Conservation (phyloP, 2,113 vertebrate genomes). For the Hoplias malabaricus region DNA sequence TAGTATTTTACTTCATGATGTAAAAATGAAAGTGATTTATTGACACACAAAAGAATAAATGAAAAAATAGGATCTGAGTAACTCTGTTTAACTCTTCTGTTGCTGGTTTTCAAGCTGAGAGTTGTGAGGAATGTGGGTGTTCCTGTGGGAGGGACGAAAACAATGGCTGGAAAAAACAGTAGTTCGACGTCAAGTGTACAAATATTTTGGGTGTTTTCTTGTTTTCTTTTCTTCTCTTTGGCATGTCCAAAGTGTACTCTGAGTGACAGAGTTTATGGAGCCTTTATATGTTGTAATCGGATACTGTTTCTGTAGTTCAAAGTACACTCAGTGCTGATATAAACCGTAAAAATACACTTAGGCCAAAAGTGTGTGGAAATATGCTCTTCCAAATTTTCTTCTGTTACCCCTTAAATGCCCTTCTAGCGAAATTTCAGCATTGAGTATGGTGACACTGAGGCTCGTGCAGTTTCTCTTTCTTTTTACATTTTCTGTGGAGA, state of each 20-base stretch:
- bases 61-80: no score
- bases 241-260: background rate
- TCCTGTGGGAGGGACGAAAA: slow-evolving; percentile 33
- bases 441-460: no score
- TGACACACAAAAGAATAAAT: no score
- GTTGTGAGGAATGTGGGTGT: slow-evolving; percentile 34
- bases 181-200: background rate
- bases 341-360: background rate
- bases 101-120: background rate
- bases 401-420: no score
- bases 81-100: background rate
- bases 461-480: no score
- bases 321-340: slow-evolving; percentile 1
- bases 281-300: background rate
- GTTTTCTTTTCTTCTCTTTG: background rate
- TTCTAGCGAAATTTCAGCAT: no score
- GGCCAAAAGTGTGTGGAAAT: no score
- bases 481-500: no score
- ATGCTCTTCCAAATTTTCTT: no score
- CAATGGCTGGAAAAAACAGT: slow-evolving; percentile 41
- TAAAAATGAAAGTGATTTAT: no score
- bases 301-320: background rate
- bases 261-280: background rate
- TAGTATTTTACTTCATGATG: no score
- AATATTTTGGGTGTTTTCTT: background rate